These are phyloP conservation scores for Axinella damicornis DNA, from an alignment of 37 sponge, comb jelly and placozoan genomes.

Conservation along the genomic window DNA sequence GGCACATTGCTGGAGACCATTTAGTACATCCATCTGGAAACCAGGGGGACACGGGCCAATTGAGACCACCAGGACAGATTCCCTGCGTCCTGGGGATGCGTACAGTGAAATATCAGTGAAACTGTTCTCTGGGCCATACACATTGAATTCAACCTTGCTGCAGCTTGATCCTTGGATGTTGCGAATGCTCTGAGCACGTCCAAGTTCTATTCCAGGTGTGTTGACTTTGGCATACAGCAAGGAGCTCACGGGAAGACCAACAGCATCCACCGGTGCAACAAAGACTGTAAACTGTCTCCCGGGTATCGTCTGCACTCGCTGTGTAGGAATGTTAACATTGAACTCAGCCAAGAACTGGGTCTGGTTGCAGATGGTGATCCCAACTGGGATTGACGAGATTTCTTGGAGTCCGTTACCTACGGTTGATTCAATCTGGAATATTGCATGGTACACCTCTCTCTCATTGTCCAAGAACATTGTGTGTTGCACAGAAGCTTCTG, in stretches of 20 bases:
- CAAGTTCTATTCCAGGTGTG: not conserved
- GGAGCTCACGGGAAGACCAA: slow-evolving; percentile 5
- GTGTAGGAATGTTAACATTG: not conserved
- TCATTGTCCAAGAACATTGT: not conserved
- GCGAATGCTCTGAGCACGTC: not conserved
- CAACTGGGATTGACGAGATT: slow-evolving; percentile 4
- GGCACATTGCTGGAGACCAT: not conserved
- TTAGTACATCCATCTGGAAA: not conserved
- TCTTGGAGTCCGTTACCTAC: slow-evolving; percentile 11
- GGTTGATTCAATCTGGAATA: not conserved
- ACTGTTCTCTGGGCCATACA: slow-evolving; percentile 37
- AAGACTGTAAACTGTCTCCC: slow-evolving; percentile 7
- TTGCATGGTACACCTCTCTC: not conserved
- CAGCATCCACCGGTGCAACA: slow-evolving; percentile 10
- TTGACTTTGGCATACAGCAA: slow-evolving; percentile 16
- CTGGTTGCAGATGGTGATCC: slow-evolving; percentile 11
- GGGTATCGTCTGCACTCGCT: slow-evolving; percentile 13
- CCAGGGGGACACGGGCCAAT: slow-evolving; percentile 53
- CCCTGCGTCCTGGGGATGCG: not conserved
- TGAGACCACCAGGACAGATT: not conserved
- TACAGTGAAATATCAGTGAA: not conserved
- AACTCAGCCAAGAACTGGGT: not conserved
- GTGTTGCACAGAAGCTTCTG: slow-evolving; percentile 17
- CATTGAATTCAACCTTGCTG: not conserved
- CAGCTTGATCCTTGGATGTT: slow-evolving; percentile 9